A percentile compares a stretch with the other conserved stretches of the same genome.
phyloP scores from a whole-genome alignment of 2,113 vertebrate species.

The Corvus hawaiiensis region DNA sequence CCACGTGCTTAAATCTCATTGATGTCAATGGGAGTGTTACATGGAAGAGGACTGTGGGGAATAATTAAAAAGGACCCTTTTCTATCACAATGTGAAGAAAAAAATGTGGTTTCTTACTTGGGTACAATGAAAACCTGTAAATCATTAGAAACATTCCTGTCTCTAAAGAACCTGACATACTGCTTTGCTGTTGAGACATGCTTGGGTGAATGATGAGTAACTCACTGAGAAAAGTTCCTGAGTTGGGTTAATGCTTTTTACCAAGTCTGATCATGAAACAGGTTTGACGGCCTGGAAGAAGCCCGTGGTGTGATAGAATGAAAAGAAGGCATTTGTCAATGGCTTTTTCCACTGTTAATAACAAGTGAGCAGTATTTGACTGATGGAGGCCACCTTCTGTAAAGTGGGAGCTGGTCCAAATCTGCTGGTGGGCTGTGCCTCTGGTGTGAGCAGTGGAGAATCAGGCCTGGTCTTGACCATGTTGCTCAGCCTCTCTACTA shows the following conservation, averaged over 20 bases:
- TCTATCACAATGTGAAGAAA: conserved; percentile 3
- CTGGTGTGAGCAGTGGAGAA: not conserved
- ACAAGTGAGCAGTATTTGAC: not conserved
- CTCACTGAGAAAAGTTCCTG: conserved; percentile 15
- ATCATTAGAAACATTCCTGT: conserved; percentile 28
- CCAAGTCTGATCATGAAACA: conserved; percentile 46
- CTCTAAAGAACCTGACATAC: conserved; percentile 37
- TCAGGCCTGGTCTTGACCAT: not conserved
- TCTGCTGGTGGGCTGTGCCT: not conserved
- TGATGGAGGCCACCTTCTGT: not conserved
- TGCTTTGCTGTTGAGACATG: conserved; percentile 38
- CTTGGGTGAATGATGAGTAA: conserved; percentile 42
- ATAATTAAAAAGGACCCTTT: conserved; percentile 39
- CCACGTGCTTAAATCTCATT: conserved; percentile 26
- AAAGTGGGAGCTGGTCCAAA: not conserved
- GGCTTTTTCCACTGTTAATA: conserved; percentile 4
- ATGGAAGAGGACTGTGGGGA: conserved; percentile 22
- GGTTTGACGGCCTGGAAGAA: conserved; percentile 40
- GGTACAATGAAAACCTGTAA: conserved; percentile 32
- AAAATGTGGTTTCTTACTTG: conserved; percentile 6
- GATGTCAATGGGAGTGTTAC: conserved; percentile 32
- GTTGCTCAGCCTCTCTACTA: not conserved
- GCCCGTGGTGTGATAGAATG: not conserved
- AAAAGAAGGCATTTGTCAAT: conserved; percentile 28
- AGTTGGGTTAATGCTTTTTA: conserved; percentile 22